phyloP scores from a whole-genome alignment of 2,113 vertebrate genomes.

The Vidua macroura region DNA sequence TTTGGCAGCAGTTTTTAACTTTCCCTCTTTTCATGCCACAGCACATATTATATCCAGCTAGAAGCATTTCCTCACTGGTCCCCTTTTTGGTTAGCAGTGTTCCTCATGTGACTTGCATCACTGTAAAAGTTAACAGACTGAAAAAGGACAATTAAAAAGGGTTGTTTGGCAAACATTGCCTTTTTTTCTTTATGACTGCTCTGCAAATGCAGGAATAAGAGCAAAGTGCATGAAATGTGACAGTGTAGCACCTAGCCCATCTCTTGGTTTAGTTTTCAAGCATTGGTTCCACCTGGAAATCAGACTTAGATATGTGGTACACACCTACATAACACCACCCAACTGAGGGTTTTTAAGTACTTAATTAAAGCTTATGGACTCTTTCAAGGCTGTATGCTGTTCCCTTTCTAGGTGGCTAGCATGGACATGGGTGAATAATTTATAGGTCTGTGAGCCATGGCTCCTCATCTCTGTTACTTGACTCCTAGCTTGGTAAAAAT shows the following conservation, averaged over 20 bases:
- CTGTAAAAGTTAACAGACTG: neutral
- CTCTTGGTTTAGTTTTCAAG: neutral
- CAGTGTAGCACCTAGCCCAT: neutral
- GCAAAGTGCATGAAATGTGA: neutral
- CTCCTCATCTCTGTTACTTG: neutral
- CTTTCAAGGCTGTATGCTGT: neutral
- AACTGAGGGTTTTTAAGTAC: neutral
- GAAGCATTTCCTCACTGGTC: neutral
- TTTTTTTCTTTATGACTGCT: neutral
- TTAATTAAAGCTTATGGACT: neutral
- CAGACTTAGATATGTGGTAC: neutral
- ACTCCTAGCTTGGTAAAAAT: neutral
- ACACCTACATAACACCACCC: neutral
- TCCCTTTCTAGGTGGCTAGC: neutral
- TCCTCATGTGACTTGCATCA: neutral
- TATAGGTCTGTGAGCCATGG: neutral
- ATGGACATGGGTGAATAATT: neutral
- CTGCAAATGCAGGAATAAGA: neutral
- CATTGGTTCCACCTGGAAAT: neutral
- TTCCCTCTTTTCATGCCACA: neutral
- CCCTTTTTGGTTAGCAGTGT: neutral
- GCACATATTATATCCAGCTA: neutral
- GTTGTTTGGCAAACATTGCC: neutral
- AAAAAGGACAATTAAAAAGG: neutral
- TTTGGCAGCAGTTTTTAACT: neutral